Evolutionary conservation across 2,797 vertebrate genomes (phyloP).

Genomic region (Phaenicophaeus curvirostris): DNA sequence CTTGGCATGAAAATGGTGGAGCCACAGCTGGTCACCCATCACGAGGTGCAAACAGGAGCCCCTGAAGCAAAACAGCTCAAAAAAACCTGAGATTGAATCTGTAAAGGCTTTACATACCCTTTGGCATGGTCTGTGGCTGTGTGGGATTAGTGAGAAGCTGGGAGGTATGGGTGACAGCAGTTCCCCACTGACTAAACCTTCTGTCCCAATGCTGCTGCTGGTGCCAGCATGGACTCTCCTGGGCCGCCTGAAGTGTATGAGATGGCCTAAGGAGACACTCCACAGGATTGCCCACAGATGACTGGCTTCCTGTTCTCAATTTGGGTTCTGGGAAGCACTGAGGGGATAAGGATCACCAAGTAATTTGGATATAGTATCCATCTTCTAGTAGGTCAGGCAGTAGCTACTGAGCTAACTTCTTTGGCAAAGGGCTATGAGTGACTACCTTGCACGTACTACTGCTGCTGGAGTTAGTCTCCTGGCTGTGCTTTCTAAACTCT

Average conservation of each 20-base stretch:
- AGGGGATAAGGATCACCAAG: not conserved
- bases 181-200: fast-evolving
- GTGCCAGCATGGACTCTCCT: not conserved
- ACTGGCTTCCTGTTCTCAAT: not conserved
- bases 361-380: not conserved
- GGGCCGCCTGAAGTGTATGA: not conserved
- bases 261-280: not conserved
- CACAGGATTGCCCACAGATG: no score
- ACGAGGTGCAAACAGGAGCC: not conserved
- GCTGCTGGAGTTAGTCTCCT: not conserved
- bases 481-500: not conserved
- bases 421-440: not conserved
- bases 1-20: not conserved
- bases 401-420: not conserved
- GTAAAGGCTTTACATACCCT: not conserved
- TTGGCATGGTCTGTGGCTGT: not conserved
- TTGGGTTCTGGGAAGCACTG: fast-evolving
- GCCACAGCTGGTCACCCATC: not conserved
- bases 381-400: not conserved
- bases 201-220: not conserved
- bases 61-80: not conserved
- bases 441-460: not conserved
- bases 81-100: not conserved
- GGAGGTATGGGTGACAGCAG: not conserved
- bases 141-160: not conserved